phyloP scores from a whole-genome alignment of 2,888 invertebrate genomes.

The Adineta ricciae region DNA sequence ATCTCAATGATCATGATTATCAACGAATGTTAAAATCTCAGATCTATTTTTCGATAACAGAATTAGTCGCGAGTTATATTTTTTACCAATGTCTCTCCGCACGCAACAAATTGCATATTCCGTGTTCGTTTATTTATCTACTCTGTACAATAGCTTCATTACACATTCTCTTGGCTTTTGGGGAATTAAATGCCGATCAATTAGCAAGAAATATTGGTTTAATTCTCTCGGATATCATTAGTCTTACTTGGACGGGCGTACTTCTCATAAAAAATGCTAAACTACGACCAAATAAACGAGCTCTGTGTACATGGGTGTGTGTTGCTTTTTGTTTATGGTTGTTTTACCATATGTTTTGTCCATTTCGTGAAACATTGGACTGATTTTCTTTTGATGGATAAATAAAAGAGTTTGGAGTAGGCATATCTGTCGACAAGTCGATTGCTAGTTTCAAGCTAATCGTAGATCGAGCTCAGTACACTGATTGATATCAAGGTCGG shows the following conservation, averaged over 20 bases:
- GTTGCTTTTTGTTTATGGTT: not conserved
- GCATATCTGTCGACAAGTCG: too few species aligned
- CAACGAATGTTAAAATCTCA: constrained; percentile 1
- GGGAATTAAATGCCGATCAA: not conserved
- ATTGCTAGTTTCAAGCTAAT: not conserved
- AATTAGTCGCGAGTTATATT: constrained; percentile 1
- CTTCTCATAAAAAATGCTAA: not conserved
- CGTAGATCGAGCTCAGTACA: not conserved
- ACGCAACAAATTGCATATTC: not conserved
- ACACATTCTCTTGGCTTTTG: constrained; percentile 22
- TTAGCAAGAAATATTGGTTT: not conserved
- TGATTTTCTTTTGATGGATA: too few species aligned
- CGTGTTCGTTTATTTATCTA: not conserved
- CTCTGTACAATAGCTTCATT: not conserved
- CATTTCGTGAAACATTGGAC: not conserved
- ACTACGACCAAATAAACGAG: not conserved
- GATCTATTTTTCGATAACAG: not conserved
- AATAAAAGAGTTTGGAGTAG: too few species aligned
- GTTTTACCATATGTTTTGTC: not conserved
- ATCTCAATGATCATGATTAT: constrained; percentile 25
- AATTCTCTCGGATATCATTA: not conserved
- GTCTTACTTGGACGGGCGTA: not conserved
- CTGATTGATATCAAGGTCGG: not conserved
- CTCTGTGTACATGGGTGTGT: not conserved
- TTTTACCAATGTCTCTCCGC: not conserved